phyloP scores from a whole-genome alignment of 1,140 invertebrate species.

The Zaprionus vittiger region DNA sequence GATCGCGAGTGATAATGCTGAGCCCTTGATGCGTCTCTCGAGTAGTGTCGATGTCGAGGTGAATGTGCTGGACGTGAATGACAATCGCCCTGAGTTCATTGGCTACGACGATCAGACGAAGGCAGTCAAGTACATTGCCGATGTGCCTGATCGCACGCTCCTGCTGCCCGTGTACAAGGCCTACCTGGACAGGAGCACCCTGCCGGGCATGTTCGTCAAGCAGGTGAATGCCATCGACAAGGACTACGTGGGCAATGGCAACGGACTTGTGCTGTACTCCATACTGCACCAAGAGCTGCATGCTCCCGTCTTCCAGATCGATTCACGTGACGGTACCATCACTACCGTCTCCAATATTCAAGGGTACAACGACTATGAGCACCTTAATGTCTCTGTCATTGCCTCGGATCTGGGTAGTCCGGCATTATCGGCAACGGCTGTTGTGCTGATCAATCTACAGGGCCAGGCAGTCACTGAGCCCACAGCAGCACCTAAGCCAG shows the following conservation, averaged over 20 bases:
- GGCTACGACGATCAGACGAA: constrained; percentile 87
- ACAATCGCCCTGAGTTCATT: constrained; percentile 90
- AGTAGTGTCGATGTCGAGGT: constrained; percentile 91
- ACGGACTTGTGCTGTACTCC: constrained; percentile 91
- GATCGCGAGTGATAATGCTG: constrained; percentile 90
- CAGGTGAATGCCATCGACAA: constrained; percentile 93
- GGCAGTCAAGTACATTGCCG: constrained; percentile 67
- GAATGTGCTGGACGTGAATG: constrained; percentile 92
- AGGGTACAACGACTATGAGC: constrained; percentile 86
- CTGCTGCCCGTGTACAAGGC: constrained; percentile 89
- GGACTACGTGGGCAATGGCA: constrained; percentile 93
- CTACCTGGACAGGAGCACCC: constrained; percentile 88
- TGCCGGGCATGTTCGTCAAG: constrained; percentile 88
- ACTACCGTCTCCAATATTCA: constrained; percentile 89
- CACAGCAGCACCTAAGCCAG: constrained; percentile 49
- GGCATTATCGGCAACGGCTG: constrained; percentile 90
- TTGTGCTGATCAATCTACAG: constrained; percentile 88
- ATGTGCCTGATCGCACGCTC: constrained; percentile 61
- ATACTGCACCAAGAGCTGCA: constrained; percentile 87
- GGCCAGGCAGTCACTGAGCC: constrained; percentile 87
- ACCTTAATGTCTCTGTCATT: constrained; percentile 90
- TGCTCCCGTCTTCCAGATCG: constrained; percentile 90
- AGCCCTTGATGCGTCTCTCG: constrained; percentile 86
- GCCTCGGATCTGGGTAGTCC: constrained; percentile 94
- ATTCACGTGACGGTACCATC: constrained; percentile 92